Evolutionary conservation across 2,797 vertebrate species (phyloP).

Genomic region (Thaleichthys pacificus): DNA sequence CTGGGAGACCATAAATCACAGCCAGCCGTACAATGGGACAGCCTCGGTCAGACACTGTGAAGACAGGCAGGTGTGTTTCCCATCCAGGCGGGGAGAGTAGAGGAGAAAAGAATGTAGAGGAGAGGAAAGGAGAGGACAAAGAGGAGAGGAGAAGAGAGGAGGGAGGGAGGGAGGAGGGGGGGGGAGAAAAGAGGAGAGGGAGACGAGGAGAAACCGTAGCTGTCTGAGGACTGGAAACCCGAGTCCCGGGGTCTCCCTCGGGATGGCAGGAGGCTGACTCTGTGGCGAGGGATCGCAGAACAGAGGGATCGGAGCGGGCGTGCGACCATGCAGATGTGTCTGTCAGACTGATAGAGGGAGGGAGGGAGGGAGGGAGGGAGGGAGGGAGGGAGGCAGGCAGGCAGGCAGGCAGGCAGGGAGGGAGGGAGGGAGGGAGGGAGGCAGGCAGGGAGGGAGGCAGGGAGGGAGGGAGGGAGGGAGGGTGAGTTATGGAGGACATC

Average conservation of each 20-base stretch:
- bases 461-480: not conserved
- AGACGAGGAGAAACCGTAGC: not conserved
- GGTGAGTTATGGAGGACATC: constrained; percentile 13
- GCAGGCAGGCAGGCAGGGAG: too few species aligned
- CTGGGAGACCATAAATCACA: constrained; percentile 2
- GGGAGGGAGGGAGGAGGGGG: too few species aligned
- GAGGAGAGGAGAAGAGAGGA: too few species aligned
- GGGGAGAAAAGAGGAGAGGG: not conserved
- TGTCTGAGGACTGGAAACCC: not conserved
- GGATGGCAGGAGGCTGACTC: too few species aligned
- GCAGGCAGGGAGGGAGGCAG: too few species aligned
- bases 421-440: not conserved
- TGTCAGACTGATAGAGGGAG: too few species aligned
- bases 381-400: too few species aligned
- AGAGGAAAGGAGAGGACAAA: too few species aligned
- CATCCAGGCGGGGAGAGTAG: not conserved
- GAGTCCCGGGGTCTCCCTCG: not conserved
- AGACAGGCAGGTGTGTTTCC: not conserved
- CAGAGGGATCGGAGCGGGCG: too few species aligned
- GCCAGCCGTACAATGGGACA: not conserved
- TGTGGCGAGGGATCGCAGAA: not conserved
- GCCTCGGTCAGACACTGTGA: not conserved
- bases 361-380: too few species aligned
- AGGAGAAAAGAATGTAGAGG: not conserved
- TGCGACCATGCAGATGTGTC: not conserved